Percentiles rank a stretch among this genome's conserved stretches.
Conservation (phyloP, 2,797 vertebrate genomes). For the Hyperoplus immaculatus region DNA sequence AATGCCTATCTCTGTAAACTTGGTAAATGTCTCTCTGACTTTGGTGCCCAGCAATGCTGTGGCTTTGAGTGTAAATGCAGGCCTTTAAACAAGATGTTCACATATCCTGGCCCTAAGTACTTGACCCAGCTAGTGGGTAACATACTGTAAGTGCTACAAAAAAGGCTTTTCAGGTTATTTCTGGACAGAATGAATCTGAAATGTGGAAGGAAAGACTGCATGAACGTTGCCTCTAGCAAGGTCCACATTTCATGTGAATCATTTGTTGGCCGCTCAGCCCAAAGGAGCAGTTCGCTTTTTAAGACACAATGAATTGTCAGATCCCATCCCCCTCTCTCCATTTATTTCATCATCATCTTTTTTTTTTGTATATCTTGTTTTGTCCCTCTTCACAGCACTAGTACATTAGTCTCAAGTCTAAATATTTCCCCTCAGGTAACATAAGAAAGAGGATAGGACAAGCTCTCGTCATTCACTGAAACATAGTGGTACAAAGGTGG, state of each 20-base stretch:
- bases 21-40: background rate
- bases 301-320: conserved; percentile 29
- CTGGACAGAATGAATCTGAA: conserved; percentile 33
- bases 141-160: conserved; percentile 25
- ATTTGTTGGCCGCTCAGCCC: conserved; percentile 43
- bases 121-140: background rate
- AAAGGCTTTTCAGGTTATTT: conserved; percentile 37
- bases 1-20: background rate
- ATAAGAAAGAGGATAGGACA: conserved; percentile 48
- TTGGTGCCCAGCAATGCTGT: background rate
- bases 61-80: background rate
- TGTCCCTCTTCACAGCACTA: conserved; percentile 20
- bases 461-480: conserved; percentile 27
- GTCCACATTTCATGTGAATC: conserved; percentile 53
- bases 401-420: conserved; percentile 38
- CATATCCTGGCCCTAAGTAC: background rate
- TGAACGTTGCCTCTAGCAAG: conserved; percentile 35
- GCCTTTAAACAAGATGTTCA: background rate
- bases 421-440: conserved; percentile 44
- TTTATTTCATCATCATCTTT: conserved; percentile 42
- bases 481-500: background rate
- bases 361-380: conserved; percentile 44
- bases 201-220: conserved; percentile 40
- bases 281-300: conserved; percentile 36
- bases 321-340: background rate